A percentile compares a stretch with the other conserved stretches of the same genome.
Conservation (phyloP, 1,140 invertebrate genomes). For the Caenorhabditis briggsae region DNA sequence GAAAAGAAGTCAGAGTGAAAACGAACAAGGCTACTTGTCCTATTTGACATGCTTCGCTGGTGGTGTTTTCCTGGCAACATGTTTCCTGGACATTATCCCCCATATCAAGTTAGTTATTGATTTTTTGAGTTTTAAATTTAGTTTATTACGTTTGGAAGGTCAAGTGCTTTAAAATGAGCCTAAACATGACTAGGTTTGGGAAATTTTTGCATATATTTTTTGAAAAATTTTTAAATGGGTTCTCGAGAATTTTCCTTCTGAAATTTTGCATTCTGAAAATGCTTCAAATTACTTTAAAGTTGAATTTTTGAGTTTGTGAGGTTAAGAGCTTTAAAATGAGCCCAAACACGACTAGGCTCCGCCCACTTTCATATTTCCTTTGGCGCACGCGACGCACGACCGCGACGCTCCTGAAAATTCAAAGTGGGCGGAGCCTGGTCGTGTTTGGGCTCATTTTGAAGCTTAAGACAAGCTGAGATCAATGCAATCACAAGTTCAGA, state of each 20-base stretch:
- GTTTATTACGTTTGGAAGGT: neutral
- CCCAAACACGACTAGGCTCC: too few relatives aligned
- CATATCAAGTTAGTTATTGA: constrained; percentile 83
- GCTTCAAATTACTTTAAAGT: neutral
- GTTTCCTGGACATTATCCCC: constrained; percentile 87
- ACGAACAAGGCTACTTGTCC: constrained; percentile 74
- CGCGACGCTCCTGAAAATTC: too few relatives aligned
- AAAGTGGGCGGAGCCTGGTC: too few relatives aligned
- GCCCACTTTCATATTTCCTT: too few relatives aligned
- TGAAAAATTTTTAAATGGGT: too few relatives aligned
- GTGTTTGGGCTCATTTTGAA: too few relatives aligned
- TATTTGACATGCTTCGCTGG: constrained; percentile 87
- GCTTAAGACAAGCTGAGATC: too few relatives aligned
- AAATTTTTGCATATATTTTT: too few relatives aligned
- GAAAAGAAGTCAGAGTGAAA: constrained; percentile 62
- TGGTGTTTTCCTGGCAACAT: constrained; percentile 87
- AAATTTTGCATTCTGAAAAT: neutral
- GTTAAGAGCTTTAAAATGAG: neutral
- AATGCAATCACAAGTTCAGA: too few relatives aligned
- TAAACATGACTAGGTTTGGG: too few relatives aligned
- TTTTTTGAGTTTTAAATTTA: neutral
- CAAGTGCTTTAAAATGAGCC: neutral
- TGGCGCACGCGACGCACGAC: too few relatives aligned
- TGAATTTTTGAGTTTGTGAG: neutral
- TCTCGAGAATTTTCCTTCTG: too few relatives aligned